Evolutionary conservation across 2,888 invertebrate species (phyloP), one percentile per base, ranked within the genome.

Genomic region (Tortricodes alternella): DNA sequence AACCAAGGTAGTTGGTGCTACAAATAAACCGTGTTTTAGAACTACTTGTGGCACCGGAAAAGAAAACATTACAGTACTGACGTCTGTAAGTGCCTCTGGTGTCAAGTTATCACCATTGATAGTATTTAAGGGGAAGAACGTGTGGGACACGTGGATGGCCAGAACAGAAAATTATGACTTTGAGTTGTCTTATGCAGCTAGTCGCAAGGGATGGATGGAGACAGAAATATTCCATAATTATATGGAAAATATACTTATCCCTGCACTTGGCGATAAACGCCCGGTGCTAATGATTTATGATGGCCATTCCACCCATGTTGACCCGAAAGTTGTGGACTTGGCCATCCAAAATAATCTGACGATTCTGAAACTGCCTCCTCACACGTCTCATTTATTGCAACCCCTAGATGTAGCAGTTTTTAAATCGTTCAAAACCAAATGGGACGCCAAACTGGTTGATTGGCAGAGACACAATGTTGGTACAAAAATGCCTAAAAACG

Each of bases 211-310:
- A 0, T 74, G 72, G 74, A 76, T 71, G 69, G 71, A 71, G 15
- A 66, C 63, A 19, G 62, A 64, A 11, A 72, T 74, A 6, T 79
- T 77, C 50, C 48, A 59, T 11, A 73, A 72, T 56, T 78, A 74
- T 49, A 57, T 77, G 32, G 37, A 60, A 64, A 71, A 70, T 53
- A 48, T 64, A 41, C 13, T 77, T 2, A 66, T 76, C 19, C 71
- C 69, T 41, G 49, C 4, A 43, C 18, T 70, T 0, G 71, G 73
- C 6, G 51, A 65, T 37, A 67, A 73, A 39, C 32, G 72, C 19
- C 75, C 74, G 9, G 66, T 70, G 1, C 58, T 71, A 21, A 46
- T 76, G n/a, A 63, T 77, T 24, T 73, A 71, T 48, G 74, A 74
- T 56, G 75, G 76, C 1, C 74, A 77, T 60, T 46, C 53, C 9